Conservation (phyloP, 1,140 invertebrate genomes). For the Ruditapes philippinarum region DNA sequence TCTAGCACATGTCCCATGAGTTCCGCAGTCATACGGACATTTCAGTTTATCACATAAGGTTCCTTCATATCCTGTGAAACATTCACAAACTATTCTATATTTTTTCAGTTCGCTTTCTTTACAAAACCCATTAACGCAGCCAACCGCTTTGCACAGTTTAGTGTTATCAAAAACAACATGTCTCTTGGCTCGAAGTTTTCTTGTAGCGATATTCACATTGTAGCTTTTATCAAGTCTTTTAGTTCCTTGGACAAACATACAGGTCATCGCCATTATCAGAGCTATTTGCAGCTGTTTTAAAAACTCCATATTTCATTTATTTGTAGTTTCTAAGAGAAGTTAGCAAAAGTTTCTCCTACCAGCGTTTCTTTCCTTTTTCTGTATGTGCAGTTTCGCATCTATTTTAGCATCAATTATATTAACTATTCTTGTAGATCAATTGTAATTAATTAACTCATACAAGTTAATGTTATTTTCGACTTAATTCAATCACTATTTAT, state of each 20-base stretch:
- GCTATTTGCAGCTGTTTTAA: neutral
- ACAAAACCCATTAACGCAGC: constrained; percentile 57
- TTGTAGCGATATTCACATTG: neutral
- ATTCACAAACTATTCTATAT: constrained; percentile 60
- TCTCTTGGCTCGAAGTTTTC: constrained; percentile 10
- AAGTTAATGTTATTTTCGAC: too few species aligned
- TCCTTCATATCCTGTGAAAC: constrained; percentile 63
- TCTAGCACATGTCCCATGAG: constrained; percentile 42
- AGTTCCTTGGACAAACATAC: neutral
- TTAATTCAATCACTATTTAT: too few species aligned
- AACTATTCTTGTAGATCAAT: too few species aligned
- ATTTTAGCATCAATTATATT: neutral
- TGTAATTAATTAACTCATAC: too few species aligned
- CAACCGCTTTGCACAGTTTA: constrained; percentile 56
- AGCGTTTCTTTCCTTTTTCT: neutral
- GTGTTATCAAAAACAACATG: constrained; percentile 44
- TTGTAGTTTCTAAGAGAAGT: neutral
- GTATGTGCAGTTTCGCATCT: neutral
- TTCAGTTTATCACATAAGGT: constrained; percentile 46
- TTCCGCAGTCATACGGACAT: constrained; percentile 57
- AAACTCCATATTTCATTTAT: neutral
- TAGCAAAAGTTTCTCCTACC: neutral
- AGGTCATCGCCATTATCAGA: neutral
- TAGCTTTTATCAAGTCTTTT: neutral
- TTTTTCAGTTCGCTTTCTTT: constrained; percentile 54